These are phyloP conservation scores for Gymnarchus niloticus DNA, from an alignment of 2,113 vertebrate genomes.

Conservation along the genomic window DNA sequence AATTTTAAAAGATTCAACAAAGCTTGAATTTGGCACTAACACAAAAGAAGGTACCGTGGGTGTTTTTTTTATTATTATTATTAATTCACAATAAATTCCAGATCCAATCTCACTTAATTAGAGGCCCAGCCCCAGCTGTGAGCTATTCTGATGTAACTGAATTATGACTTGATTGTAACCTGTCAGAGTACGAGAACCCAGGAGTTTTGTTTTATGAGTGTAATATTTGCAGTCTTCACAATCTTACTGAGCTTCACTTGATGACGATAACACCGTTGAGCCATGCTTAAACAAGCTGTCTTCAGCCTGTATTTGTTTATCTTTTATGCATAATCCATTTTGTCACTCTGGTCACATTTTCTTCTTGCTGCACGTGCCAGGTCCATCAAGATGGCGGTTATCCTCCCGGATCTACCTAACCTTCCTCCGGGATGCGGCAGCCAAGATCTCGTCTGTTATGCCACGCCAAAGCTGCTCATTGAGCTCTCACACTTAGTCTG, in stretches of 20 bases:
- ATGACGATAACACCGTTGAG: background rate
- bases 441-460: background rate
- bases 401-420: background rate
- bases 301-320: background rate
- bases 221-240: background rate
- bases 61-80: constrained; percentile 61
- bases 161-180: constrained; percentile 50
- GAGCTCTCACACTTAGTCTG: background rate
- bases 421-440: background rate
- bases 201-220: constrained; percentile 36
- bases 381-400: background rate
- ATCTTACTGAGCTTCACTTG: background rate
- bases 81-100: constrained; percentile 58
- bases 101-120: constrained; percentile 66
- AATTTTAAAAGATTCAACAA: constrained; percentile 24
- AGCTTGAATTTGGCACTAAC: constrained; percentile 43
- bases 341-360: background rate
- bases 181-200: constrained; percentile 28
- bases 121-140: constrained; percentile 53
- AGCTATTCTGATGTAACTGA: constrained; percentile 61
- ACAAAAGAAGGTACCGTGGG: constrained; percentile 52
- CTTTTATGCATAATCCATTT: background rate
- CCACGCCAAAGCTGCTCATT: background rate
- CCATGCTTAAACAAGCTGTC: background rate
- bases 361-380: background rate